A percentile compares a stretch with the other conserved stretches of the same genome.
phyloP scores from a whole-genome alignment of 2,113 vertebrate species.

The Gavialis gangeticus region DNA sequence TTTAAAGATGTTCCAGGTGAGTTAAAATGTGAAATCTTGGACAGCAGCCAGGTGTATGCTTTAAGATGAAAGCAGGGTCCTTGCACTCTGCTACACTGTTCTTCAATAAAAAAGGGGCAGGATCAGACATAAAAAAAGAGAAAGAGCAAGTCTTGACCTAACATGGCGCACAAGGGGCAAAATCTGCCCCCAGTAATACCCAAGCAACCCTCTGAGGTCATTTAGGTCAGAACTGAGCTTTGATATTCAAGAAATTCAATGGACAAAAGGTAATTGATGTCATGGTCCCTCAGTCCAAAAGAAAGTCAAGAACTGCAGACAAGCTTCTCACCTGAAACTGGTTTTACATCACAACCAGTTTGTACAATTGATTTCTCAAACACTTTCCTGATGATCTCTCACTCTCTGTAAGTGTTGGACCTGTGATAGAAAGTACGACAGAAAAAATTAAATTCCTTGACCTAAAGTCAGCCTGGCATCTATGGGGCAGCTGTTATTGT shows the following conservation, averaged over 20 bases:
- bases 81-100: background rate
- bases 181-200: conserved; percentile 5
- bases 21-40: conserved; percentile 29
- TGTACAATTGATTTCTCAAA: background rate
- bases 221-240: conserved; percentile 5
- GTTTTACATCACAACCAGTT: background rate
- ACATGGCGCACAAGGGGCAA: background rate
- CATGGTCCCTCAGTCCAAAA: background rate
- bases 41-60: conserved; percentile 18
- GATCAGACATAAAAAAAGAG: background rate
- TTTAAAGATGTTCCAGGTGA: conserved; percentile 19
- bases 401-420: background rate
- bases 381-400: background rate
- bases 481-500: too few relatives aligned
- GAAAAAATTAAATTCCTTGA: too few relatives aligned
- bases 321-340: background rate
- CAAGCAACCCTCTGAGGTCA: background rate
- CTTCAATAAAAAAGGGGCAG: background rate
- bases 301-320: background rate
- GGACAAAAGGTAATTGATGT: conserved; percentile 20
- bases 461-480: too few relatives aligned
- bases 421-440: too few relatives aligned
- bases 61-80: background rate
- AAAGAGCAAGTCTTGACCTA: background rate
- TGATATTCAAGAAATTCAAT: background rate